Conservation (phyloP, 2,797 vertebrate genomes). For the Poecile montanus region DNA sequence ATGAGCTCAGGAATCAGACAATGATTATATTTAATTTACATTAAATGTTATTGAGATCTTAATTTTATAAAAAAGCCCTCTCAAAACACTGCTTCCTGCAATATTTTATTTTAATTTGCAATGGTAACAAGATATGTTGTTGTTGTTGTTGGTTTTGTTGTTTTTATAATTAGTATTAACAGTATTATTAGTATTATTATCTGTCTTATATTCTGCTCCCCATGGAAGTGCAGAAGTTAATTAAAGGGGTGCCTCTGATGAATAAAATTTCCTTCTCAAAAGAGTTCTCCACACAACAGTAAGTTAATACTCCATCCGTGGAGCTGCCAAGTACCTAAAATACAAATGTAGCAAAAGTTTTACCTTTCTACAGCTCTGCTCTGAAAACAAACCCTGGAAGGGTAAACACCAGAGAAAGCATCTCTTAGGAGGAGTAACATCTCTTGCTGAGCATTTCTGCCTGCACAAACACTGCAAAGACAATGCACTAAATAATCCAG, state of each 20-base stretch:
- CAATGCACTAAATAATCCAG: background rate
- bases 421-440: background rate
- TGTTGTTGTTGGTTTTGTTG: background rate
- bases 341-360: background rate
- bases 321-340: background rate
- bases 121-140: background rate
- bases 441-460: background rate
- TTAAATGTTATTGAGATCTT: constrained; percentile 48
- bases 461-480: background rate
- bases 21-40: constrained; percentile 57
- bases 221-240: constrained; percentile 41
- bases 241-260: constrained; percentile 39
- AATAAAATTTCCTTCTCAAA: constrained; percentile 14
- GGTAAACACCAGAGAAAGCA: background rate
- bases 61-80: background rate
- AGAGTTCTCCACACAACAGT: background rate
- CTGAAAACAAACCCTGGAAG: background rate
- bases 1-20: background rate
- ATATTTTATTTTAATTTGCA: constrained; percentile 52
- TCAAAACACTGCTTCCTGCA: background rate
- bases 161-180: background rate
- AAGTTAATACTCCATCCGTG: background rate
- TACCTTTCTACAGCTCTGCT: background rate
- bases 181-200: background rate
- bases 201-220: constrained; percentile 21